A percentile compares a stretch with the other conserved stretches of the same genome.
These are phyloP conservation scores for Podarcis raffonei DNA, from an alignment of 2,113 vertebrate species.

Conservation along the genomic window DNA sequence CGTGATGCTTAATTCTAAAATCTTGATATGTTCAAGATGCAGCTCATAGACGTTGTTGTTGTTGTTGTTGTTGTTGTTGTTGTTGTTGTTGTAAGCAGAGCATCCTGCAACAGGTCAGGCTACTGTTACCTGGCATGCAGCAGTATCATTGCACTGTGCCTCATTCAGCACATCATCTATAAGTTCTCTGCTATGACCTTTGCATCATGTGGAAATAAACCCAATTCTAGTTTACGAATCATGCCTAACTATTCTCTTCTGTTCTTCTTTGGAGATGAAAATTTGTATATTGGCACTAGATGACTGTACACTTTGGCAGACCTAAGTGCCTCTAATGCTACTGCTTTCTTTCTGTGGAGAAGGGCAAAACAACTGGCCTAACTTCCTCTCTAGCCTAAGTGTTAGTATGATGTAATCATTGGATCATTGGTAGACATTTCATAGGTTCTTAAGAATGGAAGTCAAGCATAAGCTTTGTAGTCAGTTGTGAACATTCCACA, in stretches of 20 bases:
- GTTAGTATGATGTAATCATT: not conserved
- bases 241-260: conserved; percentile 1
- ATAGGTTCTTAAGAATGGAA: not conserved
- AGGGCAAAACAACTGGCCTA: not conserved
- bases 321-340: conserved; percentile 31
- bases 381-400: not conserved
- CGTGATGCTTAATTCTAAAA: not conserved
- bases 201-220: conserved; percentile 1
- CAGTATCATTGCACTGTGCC: too few species aligned
- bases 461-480: accelerated
- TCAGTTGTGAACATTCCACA: conserved; percentile 8
- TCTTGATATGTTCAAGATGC: not conserved
- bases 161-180: accelerated
- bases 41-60: too few species aligned
- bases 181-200: not conserved
- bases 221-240: not conserved
- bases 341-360: not conserved
- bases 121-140: not conserved
- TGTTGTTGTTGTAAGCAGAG: too few species aligned
- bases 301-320: conserved; percentile 42
- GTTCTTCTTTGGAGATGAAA: conserved; percentile 17
- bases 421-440: not conserved
- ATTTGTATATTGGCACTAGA: conserved; percentile 31
- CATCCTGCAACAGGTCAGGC: not conserved
- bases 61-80: too few species aligned